Percentiles rank a stretch among this genome's conserved stretches.
phyloP scores from a whole-genome alignment of 2,113 vertebrate genomes.

The Gorsachius goisagi region DNA sequence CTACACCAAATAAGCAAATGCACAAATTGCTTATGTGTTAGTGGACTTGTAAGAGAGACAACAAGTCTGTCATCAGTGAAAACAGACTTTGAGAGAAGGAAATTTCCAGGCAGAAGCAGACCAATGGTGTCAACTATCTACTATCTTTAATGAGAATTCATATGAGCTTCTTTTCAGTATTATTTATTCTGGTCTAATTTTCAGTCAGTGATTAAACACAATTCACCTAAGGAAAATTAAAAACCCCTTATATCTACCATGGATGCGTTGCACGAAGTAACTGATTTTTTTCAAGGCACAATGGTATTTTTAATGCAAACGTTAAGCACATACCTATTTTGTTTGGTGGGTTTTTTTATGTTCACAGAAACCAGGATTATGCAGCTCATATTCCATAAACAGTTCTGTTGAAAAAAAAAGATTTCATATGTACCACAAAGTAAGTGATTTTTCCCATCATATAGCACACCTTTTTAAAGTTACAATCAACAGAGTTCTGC shows the following conservation, averaged over 20 bases:
- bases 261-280: neutral
- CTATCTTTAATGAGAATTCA: neutral
- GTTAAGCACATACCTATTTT: neutral
- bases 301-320: neutral
- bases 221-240: neutral
- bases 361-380: neutral
- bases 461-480: neutral
- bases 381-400: neutral
- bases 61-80: neutral
- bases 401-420: neutral
- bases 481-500: neutral
- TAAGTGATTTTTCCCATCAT: neutral
- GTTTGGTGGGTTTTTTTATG: neutral
- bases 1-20: neutral
- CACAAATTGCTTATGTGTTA: neutral
- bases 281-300: neutral
- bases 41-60: neutral
- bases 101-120: neutral
- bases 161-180: neutral
- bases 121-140: neutral
- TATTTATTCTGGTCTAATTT: neutral
- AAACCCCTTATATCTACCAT: accelerated
- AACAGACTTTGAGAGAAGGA: neutral
- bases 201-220: neutral
- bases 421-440: neutral